phyloP scores from a whole-genome alignment of 2,797 vertebrate species.

The Hypotaenidia philippensis region DNA sequence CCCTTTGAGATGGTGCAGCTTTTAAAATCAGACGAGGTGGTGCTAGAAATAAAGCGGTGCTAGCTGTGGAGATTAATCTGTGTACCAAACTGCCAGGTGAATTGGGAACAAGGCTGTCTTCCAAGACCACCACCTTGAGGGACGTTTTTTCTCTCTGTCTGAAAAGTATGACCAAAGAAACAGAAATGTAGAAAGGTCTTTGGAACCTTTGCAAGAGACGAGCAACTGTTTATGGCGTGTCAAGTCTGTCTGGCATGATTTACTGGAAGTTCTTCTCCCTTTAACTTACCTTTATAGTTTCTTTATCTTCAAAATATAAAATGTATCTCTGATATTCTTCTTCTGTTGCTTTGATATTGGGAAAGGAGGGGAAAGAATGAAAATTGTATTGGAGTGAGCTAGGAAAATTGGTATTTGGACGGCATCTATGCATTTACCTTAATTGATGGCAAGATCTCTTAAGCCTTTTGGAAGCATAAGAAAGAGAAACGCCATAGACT shows the following conservation, averaged over 20 bases:
- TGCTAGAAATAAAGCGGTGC: background rate
- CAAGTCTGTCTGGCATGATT: background rate
- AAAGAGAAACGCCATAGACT: background rate
- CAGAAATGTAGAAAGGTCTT: background rate
- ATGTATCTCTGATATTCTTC: background rate
- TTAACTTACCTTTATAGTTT: background rate
- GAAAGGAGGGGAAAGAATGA: background rate
- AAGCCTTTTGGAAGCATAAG: background rate
- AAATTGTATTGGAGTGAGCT: background rate
- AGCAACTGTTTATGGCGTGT: background rate
- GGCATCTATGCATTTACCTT: background rate
- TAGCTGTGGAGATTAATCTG: background rate
- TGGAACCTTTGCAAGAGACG: constrained; percentile 1
- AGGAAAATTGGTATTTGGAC: background rate
- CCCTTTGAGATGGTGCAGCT: background rate
- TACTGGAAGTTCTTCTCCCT: background rate
- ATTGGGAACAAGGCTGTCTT: background rate
- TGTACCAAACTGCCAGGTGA: background rate
- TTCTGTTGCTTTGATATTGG: background rate
- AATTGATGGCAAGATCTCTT: background rate
- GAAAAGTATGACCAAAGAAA: background rate
- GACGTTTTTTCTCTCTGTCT: background rate
- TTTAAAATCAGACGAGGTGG: background rate
- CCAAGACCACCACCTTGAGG: background rate
- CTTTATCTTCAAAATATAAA: background rate